A percentile compares a stretch with the other conserved stretches of the same genome.
Evolutionary conservation across 2,113 vertebrate species (phyloP).

Genomic region (Tinamus guttatus): DNA sequence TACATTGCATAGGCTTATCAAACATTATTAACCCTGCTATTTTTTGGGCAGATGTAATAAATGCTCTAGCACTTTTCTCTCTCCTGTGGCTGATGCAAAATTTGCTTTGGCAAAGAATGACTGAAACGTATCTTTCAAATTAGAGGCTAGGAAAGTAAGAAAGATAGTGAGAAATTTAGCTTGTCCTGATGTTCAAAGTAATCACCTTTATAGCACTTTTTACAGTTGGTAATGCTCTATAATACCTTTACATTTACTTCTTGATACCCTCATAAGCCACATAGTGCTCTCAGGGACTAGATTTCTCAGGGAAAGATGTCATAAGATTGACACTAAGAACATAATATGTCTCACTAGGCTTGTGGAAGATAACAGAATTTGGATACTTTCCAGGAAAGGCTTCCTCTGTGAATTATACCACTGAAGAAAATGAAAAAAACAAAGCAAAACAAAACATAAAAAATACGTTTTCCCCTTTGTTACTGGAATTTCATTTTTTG

Average conservation of each 20-base stretch:
- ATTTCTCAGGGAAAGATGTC: neutral
- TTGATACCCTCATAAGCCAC: slow-evolving; percentile 24
- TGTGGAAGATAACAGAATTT: neutral
- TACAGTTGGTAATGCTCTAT: slow-evolving; percentile 37
- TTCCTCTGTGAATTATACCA: neutral
- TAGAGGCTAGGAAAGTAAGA: slow-evolving; percentile 46
- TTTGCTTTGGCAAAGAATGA: slow-evolving; percentile 46
- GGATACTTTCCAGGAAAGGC: neutral
- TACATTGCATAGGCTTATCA: slow-evolving; percentile 66
- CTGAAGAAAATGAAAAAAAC: neutral
- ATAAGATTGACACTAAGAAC: neutral
- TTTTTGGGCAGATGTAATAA: slow-evolving; percentile 66
- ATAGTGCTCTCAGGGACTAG: neutral
- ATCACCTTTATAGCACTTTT: slow-evolving; percentile 42
- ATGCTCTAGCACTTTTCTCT: slow-evolving; percentile 40
- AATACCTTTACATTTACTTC: slow-evolving; percentile 25
- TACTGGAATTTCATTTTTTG: neutral
- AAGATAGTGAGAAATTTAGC: slow-evolving; percentile 10
- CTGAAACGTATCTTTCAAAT: slow-evolving; percentile 69
- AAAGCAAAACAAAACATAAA: rapidly evolving
- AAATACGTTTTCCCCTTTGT: neutral
- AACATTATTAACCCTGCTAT: slow-evolving; percentile 75
- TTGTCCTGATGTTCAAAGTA: slow-evolving; percentile 17
- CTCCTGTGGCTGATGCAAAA: slow-evolving; percentile 53
- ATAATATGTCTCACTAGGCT: neutral